Evolutionary conservation across 2,888 invertebrate species (phyloP).

Genomic region (Oxycera nigricornis): DNA sequence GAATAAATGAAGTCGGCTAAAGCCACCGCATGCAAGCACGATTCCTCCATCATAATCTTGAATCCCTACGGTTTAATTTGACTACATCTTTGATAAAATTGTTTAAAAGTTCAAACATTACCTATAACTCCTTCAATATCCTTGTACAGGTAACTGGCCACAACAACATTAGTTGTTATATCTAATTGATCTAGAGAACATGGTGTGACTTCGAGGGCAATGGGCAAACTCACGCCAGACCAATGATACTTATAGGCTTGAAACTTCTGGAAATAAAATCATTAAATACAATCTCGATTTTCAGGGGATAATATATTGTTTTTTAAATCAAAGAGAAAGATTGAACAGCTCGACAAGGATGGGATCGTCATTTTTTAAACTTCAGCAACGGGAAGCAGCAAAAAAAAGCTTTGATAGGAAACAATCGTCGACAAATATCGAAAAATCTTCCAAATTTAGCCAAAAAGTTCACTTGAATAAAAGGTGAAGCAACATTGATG

Average conservation of each 20-base stretch:
- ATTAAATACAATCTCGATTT: neutral
- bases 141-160: conserved; percentile 86
- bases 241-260: conserved; percentile 96
- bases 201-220: conserved; percentile 90
- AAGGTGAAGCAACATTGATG: too few species aligned
- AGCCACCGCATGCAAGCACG: conserved; percentile 89
- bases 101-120: conserved; percentile 48
- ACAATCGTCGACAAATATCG: too few species aligned
- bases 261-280: conserved; percentile 69
- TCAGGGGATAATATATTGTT: neutral
- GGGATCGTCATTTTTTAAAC: too few species aligned
- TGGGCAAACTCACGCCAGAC: conserved; percentile 89
- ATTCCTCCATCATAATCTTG: conserved; percentile 93
- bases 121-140: conserved; percentile 80
- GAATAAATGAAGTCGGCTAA: conserved; percentile 90
- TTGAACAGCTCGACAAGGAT: too few species aligned
- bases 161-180: conserved; percentile 79
- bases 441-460: too few species aligned
- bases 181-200: conserved; percentile 92
- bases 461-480: too few species aligned
- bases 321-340: too few species aligned
- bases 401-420: too few species aligned
- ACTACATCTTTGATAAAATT: too few species aligned
- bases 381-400: too few species aligned
- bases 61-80: conserved; percentile 64